Percentiles rank a stretch among this genome's conserved stretches.
Evolutionary conservation across 2,797 vertebrate genomes (phyloP).

Genomic region (Manis javanica): DNA sequence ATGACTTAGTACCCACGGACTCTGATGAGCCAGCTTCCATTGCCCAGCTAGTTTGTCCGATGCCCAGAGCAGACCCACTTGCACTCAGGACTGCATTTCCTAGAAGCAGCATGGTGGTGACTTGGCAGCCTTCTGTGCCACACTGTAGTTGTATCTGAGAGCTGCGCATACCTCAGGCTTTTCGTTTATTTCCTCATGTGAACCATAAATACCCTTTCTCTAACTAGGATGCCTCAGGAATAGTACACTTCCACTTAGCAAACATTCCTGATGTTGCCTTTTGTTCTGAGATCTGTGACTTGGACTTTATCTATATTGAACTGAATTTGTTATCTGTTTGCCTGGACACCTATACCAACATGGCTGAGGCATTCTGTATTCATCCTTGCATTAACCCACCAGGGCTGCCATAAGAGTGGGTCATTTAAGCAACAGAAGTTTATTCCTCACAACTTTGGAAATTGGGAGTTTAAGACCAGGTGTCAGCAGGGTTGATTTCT

Average conservation of each 20-base stretch:
- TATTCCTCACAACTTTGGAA: background rate
- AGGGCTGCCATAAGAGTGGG: background rate
- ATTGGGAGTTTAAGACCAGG: background rate
- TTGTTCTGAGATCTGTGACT: constrained; percentile 43
- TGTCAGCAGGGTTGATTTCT: background rate
- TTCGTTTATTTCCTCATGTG: background rate
- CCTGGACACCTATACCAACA: constrained; percentile 1
- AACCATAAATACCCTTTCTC: background rate
- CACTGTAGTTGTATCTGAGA: background rate
- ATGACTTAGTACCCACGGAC: too few species aligned
- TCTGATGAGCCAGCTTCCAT: background rate
- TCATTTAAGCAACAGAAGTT: background rate
- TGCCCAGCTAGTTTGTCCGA: background rate
- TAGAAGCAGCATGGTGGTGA: background rate
- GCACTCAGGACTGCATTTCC: background rate
- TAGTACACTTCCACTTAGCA: background rate
- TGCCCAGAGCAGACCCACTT: background rate
- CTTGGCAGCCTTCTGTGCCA: background rate
- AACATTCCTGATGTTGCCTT: constrained; percentile 4
- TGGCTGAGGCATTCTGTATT: background rate
- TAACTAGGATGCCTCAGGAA: background rate
- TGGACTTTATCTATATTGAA: constrained; percentile 52
- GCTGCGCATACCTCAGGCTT: background rate
- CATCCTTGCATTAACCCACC: background rate
- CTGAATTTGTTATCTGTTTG: constrained; percentile 51